Base-by-base conservation (phyloP, 2,797 vertebrate species). In the Garrulus glandarius region DNA sequence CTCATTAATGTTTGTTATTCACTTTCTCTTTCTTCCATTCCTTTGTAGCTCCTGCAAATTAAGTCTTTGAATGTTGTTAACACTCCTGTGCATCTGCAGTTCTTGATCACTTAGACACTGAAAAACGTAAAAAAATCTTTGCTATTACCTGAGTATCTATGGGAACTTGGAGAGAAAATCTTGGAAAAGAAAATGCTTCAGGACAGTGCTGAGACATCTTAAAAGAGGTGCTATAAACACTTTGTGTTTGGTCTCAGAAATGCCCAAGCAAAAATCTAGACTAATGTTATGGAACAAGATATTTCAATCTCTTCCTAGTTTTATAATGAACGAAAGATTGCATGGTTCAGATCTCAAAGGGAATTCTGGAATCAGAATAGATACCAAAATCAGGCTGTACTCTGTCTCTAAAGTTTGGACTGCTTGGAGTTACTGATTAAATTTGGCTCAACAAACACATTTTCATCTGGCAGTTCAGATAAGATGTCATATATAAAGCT, bases 61-160 rank as follows among this genome's bases (percentile, higher is more conserved):
- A 83, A 84, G 68, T 70, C 94, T 97, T 93, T 95, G 81, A 97
- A 97, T 7, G 27, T 82, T 89, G 94, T 96, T 95, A 95, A 87
- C 41, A 5, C 56, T 52, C 61, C 70, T 69, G 55, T 92, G 30
- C 15, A 70, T 95, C 79, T 67, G 64, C 36, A 85, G 52, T 59
- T 85, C 91, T 95, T 95, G 84, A 89, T 95, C 74, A 75, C 23
- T 87, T 64, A 68, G 47, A 47, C 68, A 11, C 5, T 32, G 43
- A 80, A 84, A 95, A 87, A 72, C 46, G 0, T 30, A 92, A 92
- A 83, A 83, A 84, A 85, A 96, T 87, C 83, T 87, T 88, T 84
- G 46, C 72, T 84, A 57, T 96, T 94, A 77, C 53, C 13, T 50
- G 12, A 37, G 1, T 49, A 50, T 53, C 15, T 64, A 6, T 3